Conservation (phyloP, 2,888 invertebrate genomes). For the Diabrotica balteata region DNA sequence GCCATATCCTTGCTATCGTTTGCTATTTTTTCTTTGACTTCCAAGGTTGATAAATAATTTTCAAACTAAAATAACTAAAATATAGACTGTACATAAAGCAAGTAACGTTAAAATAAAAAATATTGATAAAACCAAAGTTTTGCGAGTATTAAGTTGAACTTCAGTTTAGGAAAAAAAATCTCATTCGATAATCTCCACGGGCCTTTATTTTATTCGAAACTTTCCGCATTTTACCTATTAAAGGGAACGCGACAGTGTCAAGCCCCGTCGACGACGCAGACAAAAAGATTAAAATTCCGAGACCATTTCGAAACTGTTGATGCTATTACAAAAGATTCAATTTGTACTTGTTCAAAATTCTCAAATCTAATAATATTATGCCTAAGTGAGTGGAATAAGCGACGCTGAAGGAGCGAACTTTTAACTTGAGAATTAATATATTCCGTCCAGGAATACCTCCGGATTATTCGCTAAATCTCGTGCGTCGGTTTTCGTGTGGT, state of each 20-base stretch:
- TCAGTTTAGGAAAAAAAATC: not conserved
- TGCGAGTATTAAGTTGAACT: no score
- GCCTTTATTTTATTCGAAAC: conserved; percentile 21
- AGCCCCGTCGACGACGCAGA: conserved; percentile 17
- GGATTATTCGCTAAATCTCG: conserved; percentile 14
- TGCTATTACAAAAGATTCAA: conserved; percentile 40
- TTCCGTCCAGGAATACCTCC: conserved; percentile 35
- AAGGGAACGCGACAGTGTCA: conserved; percentile 22
- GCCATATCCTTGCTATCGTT: no score
- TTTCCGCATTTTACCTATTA: conserved; percentile 21
- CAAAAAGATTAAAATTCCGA: conserved; percentile 35
- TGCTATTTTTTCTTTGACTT: no score
- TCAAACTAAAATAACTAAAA: no score
- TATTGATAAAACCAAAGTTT: no score
- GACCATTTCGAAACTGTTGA: conserved; percentile 37
- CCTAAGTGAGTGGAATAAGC: conserved; percentile 38
- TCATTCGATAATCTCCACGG: conserved; percentile 11
- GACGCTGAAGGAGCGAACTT: conserved; percentile 30
- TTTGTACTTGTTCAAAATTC: conserved; percentile 39
- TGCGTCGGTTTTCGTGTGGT: conserved; percentile 9
- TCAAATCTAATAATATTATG: conserved; percentile 40
- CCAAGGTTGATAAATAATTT: no score
- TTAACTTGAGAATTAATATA: conserved; percentile 37
- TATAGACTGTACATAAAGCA: no score
- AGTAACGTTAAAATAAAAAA: no score